A percentile compares a stretch with the other conserved stretches of the same genome.
phyloP scores from a whole-genome alignment of 1,140 invertebrate genomes.

The Rhagoletis zephyria region DNA sequence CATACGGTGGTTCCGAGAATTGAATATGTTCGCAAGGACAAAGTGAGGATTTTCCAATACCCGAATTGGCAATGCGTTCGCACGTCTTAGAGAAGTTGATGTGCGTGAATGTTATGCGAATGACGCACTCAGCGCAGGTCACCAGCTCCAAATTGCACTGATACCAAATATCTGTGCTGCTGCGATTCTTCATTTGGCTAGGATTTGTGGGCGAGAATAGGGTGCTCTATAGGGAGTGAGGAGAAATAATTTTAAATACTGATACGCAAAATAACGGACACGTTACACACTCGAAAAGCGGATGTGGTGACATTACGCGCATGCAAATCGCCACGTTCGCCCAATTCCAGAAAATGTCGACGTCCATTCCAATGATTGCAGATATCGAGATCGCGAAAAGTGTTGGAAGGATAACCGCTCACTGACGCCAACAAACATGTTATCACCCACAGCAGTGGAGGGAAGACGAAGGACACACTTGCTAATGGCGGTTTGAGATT shows the following conservation, averaged over 20 bases:
- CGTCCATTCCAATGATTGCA: conserved; percentile 78
- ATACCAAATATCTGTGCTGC: conserved; percentile 70
- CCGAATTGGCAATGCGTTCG: conserved; percentile 61
- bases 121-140: conserved; percentile 82
- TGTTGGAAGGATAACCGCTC: conserved; percentile 63
- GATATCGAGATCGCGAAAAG: conserved; percentile 76
- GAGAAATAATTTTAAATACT: background rate
- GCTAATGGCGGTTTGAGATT: background rate
- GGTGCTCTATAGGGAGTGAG: conserved; percentile 62
- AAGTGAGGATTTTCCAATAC: conserved; percentile 64
- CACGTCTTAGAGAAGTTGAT: conserved; percentile 74
- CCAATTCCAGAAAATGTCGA: conserved; percentile 78
- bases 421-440: background rate
- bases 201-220: conserved; percentile 55
- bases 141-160: conserved; percentile 81
- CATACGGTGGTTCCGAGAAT: conserved; percentile 81
- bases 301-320: conserved; percentile 76
- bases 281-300: conserved; percentile 64
- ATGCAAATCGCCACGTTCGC: conserved; percentile 76
- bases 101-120: conserved; percentile 77
- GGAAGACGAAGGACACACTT: background rate
- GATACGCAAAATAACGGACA: background rate
- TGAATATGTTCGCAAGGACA: conserved; percentile 81
- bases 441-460: background rate
- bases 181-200: conserved; percentile 64